Evolutionary conservation across 2,113 vertebrate species (phyloP).

Genomic region (Gavialis gangeticus): DNA sequence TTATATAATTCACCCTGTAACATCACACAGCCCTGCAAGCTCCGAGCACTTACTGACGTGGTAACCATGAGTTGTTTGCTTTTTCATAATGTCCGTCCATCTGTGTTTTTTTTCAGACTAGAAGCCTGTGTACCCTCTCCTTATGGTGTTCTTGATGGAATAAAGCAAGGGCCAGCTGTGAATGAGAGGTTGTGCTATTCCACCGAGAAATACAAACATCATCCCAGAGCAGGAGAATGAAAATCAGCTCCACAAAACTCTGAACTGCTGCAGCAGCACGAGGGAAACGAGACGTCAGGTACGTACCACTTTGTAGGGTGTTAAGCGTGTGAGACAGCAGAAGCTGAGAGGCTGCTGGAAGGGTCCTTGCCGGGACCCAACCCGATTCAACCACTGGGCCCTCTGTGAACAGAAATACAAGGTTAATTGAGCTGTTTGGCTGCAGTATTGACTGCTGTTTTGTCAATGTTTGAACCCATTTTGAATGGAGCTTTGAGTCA

Average conservation of each 20-base stretch:
- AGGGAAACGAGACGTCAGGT: not conserved
- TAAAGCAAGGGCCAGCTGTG: not conserved
- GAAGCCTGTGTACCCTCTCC: not conserved
- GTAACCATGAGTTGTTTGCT: not conserved
- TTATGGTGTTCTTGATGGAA: not conserved
- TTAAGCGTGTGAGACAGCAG: not conserved
- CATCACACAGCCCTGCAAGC: not conserved
- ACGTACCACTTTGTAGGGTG: not conserved
- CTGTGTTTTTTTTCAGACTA: not conserved
- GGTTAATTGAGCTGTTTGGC: accelerated
- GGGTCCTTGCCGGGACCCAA: not conserved
- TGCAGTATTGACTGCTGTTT: accelerated
- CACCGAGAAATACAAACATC: not conserved
- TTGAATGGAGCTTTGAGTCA: not conserved
- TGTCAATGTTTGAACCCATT: not conserved
- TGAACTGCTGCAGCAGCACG: not conserved
- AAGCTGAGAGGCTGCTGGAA: not conserved
- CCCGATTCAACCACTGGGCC: not conserved
- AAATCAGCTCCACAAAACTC: not conserved
- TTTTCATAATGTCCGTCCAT: not conserved
- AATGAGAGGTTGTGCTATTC: not conserved
- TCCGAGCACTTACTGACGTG: not conserved
- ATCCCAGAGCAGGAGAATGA: not conserved
- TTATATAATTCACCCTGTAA: not conserved
- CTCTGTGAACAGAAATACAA: not conserved